Conservation (phyloP, 2,113 vertebrate genomes). For the Andinoacara biseriatus region DNA sequence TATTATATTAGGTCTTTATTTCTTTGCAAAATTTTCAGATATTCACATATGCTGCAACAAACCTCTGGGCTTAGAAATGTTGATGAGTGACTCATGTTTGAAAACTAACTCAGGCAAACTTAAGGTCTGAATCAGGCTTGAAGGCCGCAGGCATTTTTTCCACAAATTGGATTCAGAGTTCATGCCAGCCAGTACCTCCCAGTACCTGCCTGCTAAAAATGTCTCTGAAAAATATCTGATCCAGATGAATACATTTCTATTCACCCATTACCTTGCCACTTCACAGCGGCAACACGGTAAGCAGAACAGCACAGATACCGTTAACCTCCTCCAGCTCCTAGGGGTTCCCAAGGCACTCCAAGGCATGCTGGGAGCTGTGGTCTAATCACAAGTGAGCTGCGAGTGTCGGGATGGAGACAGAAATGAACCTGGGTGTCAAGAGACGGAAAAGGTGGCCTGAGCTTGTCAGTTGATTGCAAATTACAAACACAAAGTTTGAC, state of each 20-base stretch:
- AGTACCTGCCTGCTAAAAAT: constrained; percentile 29
- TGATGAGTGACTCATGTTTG: constrained; percentile 59
- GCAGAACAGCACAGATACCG: constrained; percentile 15
- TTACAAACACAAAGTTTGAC: not conserved
- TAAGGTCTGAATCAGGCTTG: constrained; percentile 56
- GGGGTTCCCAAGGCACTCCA: constrained; percentile 26
- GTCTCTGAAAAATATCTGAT: constrained; percentile 38
- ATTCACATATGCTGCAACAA: constrained; percentile 38
- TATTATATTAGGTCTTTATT: constrained; percentile 24
- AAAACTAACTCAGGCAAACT: constrained; percentile 52
- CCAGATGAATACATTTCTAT: constrained; percentile 42
- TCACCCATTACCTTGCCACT: constrained; percentile 42
- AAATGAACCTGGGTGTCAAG: not conserved
- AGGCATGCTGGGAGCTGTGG: constrained; percentile 60
- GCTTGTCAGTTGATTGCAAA: not conserved
- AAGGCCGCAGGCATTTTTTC: constrained; percentile 49
- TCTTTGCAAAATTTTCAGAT: not conserved
- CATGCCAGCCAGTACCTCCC: constrained; percentile 9
- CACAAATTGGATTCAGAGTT: constrained; percentile 53
- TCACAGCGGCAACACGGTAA: constrained; percentile 12
- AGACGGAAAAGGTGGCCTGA: not conserved
- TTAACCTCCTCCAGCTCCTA: constrained; percentile 39
- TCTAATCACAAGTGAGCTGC: constrained; percentile 52
- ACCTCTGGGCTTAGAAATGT: constrained; percentile 52
- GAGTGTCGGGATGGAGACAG: constrained; percentile 18